Conservation (phyloP, 1,140 invertebrate genomes). For the Bemisia tabaci region DNA sequence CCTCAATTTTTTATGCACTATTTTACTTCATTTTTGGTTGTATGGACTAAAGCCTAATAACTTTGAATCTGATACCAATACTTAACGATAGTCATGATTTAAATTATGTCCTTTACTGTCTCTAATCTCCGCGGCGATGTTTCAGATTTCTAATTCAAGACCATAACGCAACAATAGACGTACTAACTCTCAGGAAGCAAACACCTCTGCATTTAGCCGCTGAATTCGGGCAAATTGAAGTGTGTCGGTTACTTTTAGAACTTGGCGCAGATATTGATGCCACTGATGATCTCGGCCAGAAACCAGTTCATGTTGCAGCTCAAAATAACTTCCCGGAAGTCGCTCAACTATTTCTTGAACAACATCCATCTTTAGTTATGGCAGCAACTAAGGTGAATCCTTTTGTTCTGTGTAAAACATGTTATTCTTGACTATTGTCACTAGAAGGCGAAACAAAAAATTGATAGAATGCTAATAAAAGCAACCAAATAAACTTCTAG, state of each 20-base stretch:
- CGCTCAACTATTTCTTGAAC: constrained; percentile 90
- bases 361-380: constrained; percentile 87
- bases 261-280: constrained; percentile 93
- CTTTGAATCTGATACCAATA: no score
- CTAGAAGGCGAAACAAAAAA: background rate
- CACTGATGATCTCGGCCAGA: constrained; percentile 80
- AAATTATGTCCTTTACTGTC: no score
- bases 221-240: constrained; percentile 85
- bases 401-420: no score
- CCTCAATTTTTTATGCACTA: no score
- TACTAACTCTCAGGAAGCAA: constrained; percentile 80
- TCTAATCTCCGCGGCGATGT: no score
- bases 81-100: no score
- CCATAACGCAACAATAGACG: constrained; percentile 88
- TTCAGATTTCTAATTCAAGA: constrained; percentile 82
- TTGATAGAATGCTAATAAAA: no score
- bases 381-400: constrained; percentile 69
- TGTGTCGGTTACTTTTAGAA: constrained; percentile 84
- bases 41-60: no score
- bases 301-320: constrained; percentile 83
- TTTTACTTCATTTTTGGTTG: no score
- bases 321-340: constrained; percentile 98
- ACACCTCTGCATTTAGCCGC: constrained; percentile 81
- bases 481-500: no score
- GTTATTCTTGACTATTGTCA: background rate